Conservation (phyloP, 2,888 invertebrate genomes). For the Sipha maydis region DNA sequence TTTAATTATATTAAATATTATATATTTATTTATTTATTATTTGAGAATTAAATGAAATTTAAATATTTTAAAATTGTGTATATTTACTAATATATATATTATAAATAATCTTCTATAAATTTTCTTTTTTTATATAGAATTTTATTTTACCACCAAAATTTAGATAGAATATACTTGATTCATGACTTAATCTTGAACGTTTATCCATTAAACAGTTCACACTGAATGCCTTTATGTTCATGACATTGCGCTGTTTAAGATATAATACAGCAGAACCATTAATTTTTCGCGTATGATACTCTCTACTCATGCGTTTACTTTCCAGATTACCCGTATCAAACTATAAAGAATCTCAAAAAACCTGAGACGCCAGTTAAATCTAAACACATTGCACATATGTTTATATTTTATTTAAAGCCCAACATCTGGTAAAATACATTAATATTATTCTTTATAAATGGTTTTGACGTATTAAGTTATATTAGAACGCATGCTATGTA, state of each 20-base stretch:
- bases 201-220: slow-evolving; percentile 31
- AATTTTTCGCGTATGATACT: slow-evolving; percentile 42
- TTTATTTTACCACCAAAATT: neutral
- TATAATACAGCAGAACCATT: slow-evolving; percentile 13
- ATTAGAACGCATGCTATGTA: neutral
- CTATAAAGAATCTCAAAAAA: slow-evolving; percentile 8
- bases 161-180: neutral
- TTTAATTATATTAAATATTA: too few relatives aligned
- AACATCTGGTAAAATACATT: neutral
- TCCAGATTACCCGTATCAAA: slow-evolving; percentile 24
- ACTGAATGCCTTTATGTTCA: slow-evolving; percentile 43
- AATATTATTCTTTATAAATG: slow-evolving; percentile 4
- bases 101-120: too few relatives aligned
- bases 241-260: slow-evolving; percentile 12
- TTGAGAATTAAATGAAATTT: too few relatives aligned
- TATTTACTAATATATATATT: too few relatives aligned
- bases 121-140: neutral
- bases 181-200: slow-evolving; percentile 12
- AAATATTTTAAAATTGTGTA: too few relatives aligned
- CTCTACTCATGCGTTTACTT: slow-evolving; percentile 37
- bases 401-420: neutral
- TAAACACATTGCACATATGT: neutral
- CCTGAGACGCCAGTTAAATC: neutral
- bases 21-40: too few relatives aligned
- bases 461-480: neutral